phyloP scores from a whole-genome alignment of 2,113 vertebrate genomes.

The Arvicanthis niloticus region DNA sequence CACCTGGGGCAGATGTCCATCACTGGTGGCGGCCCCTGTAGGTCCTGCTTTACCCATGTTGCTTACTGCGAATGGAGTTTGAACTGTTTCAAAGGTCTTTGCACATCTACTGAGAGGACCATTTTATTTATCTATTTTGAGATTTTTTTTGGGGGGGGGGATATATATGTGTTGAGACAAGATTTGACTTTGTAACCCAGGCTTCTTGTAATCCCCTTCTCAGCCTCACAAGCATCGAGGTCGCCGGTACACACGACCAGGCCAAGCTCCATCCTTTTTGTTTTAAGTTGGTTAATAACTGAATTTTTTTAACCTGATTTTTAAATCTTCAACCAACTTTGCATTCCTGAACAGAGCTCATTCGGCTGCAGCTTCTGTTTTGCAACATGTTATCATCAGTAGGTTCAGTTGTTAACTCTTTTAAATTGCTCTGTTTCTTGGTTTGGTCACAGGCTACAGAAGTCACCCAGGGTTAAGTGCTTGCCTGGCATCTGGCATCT shows the following conservation, averaged over 20 bases:
- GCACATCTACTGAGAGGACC: not conserved
- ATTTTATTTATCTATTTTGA: not conserved
- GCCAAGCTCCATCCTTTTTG: not conserved
- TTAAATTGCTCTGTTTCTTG: not conserved
- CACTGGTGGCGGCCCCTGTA: too few species aligned
- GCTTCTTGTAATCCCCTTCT: not conserved
- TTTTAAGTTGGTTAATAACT: constrained; percentile 25
- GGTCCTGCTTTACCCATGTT: not conserved
- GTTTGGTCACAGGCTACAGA: not conserved
- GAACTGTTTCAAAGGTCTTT: not conserved
- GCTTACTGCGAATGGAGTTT: not conserved
- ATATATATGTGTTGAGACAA: not conserved
- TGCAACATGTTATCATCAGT: not conserved
- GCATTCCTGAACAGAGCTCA: not conserved
- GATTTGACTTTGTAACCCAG: not conserved
- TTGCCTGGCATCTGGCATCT: not conserved
- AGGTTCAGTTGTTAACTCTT: not conserved
- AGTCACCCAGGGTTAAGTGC: not conserved
- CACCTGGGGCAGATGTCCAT: not conserved
- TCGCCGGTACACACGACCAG: not conserved
- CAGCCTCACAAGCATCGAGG: not conserved
- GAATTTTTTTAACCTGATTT: constrained; percentile 5
- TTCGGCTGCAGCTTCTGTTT: not conserved
- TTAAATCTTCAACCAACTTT: constrained; percentile 26
- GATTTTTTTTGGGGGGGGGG: too few species aligned